Evolutionary conservation across 92 coral and sea anemone genomes (phyloP).

Genomic region (Umimayanthus kanabou): DNA sequence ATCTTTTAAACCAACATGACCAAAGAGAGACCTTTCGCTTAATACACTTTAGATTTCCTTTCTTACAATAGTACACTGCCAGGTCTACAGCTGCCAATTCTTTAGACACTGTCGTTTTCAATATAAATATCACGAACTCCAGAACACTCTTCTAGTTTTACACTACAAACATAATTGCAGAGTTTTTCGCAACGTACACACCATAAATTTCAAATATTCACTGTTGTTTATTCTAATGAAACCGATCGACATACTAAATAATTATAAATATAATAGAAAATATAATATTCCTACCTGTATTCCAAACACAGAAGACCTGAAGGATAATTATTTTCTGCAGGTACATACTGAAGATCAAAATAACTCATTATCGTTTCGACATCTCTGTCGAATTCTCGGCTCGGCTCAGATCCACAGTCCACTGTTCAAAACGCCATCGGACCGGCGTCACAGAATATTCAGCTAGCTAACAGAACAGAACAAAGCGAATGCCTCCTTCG

Average conservation of each 20-base stretch:
- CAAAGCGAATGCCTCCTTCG: background rate
- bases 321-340: background rate
- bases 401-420: background rate
- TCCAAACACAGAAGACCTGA: constrained; percentile 14
- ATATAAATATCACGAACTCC: no score
- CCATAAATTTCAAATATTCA: no score
- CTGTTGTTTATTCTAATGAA: background rate
- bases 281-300: constrained; percentile 14
- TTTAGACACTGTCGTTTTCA: no score
- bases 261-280: background rate
- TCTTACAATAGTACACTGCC: background rate
- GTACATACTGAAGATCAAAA: background rate
- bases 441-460: background rate
- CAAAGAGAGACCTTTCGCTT: no score
- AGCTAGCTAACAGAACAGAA: background rate
- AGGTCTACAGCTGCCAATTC: background rate
- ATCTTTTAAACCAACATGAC: no score
- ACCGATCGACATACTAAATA: background rate
- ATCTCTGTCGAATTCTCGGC: background rate
- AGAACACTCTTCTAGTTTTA: no score
- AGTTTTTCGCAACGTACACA: no score
- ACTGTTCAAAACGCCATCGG: background rate
- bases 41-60: background rate
- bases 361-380: background rate
- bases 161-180: no score